Evolutionary conservation across 2,113 vertebrate species (phyloP), one percentile per base, ranked within the genome.

Genomic region (Platycercus adscitus): DNA sequence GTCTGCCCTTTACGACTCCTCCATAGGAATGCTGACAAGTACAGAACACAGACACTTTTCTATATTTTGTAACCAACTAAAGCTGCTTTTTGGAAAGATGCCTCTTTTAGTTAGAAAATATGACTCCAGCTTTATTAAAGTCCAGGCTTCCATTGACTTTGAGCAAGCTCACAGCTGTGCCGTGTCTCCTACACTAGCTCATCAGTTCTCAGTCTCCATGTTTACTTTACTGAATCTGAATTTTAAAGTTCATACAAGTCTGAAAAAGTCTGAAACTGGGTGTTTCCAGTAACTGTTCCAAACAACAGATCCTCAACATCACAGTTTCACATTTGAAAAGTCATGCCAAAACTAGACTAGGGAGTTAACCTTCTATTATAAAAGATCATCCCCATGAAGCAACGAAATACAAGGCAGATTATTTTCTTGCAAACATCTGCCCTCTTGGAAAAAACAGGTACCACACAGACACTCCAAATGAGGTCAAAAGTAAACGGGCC

Each of bases 11-110:
- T 35, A 24, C 25, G 81, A 52, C 31, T 37, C 55, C 44, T 53
- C 13, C 60, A 64, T 2, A 33, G 0, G 0, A 78, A 63, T 4
- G 33, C 39, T 56, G 47, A 64, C 35, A 46, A 72, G 41, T 2
- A 50, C 21, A 79, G 49, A 61, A 41, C 24, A 91, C 29, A 52
- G 19, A 29, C 1, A 0, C 15, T 55, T 60, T 33, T 47, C 72
- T 26, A 1, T 10, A 28, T 24, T 64, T 70, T 60, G 72, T 37
- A 61, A 70, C 18, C 63, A 75, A 5, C 39, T 50, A 71, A 65
- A 88, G 43, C 44, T 56, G 61, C 37, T 93, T 78, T 78, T 60
- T 68, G 75, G 26, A 68, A 77, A 66, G 16, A 86, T 16, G 4
- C 2, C 7, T 14, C 24, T 71, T 63, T 35, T 8, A 88, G 26